These are phyloP conservation scores for Sarcophilus harrisii DNA, from an alignment of 2,797 vertebrate species.

Conservation along the genomic window DNA sequence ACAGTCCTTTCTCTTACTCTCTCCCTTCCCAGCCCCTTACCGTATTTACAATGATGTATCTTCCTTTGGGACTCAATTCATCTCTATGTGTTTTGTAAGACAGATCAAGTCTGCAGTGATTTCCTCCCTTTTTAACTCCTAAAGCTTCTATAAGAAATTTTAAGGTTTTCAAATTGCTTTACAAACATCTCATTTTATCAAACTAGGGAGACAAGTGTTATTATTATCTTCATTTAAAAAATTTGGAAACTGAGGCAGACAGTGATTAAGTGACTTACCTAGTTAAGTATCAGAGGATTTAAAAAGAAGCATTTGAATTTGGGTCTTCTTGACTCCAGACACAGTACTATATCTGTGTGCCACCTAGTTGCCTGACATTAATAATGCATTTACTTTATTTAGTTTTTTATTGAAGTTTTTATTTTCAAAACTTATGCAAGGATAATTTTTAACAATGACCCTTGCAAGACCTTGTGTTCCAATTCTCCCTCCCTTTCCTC, in stretches of 20 bases:
- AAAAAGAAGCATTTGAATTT: background rate
- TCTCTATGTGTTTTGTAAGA: background rate
- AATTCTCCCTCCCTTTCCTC: too few species aligned
- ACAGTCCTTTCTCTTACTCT: background rate
- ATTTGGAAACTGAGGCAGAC: background rate
- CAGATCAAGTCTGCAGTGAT: background rate
- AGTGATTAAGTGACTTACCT: background rate
- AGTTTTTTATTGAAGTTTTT: too few species aligned
- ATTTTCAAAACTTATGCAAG: too few species aligned
- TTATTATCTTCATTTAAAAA: background rate
- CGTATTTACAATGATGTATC: background rate
- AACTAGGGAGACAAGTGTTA: background rate
- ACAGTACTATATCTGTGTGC: background rate
- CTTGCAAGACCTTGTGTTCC: too few species aligned
- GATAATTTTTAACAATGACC: too few species aligned
- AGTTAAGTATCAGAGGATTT: background rate
- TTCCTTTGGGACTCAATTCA: background rate
- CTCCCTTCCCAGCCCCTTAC: background rate
- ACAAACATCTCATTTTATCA: background rate
- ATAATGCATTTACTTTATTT: background rate
- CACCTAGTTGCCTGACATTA: background rate
- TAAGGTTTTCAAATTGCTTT: background rate
- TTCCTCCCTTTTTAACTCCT: background rate
- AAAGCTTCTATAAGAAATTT: background rate
- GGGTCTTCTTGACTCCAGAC: background rate